Conservation (phyloP, 2,888 invertebrate species). For the Patella ulyssiponensis region DNA sequence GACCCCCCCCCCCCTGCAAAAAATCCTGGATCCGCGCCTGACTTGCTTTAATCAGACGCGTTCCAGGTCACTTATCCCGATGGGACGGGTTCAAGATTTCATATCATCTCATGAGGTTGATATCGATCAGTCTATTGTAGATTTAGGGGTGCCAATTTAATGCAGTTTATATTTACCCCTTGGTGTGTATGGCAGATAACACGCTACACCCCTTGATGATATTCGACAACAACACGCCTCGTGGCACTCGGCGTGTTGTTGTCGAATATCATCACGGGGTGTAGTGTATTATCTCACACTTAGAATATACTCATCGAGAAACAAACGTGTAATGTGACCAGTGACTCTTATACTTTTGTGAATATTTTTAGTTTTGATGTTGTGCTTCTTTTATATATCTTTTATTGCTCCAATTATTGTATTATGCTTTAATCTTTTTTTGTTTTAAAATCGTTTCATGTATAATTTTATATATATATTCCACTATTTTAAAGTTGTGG, state of each 20-base stretch:
- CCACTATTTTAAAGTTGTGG: too few relatives aligned
- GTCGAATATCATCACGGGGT: not conserved
- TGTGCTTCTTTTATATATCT: too few relatives aligned
- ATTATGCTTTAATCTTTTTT: too few relatives aligned
- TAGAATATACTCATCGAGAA: not conserved
- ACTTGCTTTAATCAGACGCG: not conserved
- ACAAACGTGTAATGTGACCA: too few relatives aligned
- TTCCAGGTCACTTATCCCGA: not conserved
- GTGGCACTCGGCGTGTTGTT: not conserved
- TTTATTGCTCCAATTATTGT: too few relatives aligned
- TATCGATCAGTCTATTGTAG: not conserved
- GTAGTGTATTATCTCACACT: too few relatives aligned
- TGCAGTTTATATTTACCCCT: not conserved
- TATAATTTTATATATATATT: too few relatives aligned
- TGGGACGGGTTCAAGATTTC: slow-evolving; percentile 1
- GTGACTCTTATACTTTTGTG: too few relatives aligned
- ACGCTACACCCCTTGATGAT: not conserved
- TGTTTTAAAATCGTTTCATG: too few relatives aligned
- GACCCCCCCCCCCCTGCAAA: too few relatives aligned
- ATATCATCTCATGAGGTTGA: not conserved
- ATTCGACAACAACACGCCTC: not conserved
- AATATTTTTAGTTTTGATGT: too few relatives aligned
- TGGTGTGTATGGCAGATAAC: not conserved
- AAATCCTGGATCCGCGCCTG: too few relatives aligned
- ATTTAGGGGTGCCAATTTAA: not conserved